Percentiles rank a stretch among this genome's conserved stretches.
Evolutionary conservation across 2,888 invertebrate species (phyloP).

Genomic region (Agonum fuliginosum): DNA sequence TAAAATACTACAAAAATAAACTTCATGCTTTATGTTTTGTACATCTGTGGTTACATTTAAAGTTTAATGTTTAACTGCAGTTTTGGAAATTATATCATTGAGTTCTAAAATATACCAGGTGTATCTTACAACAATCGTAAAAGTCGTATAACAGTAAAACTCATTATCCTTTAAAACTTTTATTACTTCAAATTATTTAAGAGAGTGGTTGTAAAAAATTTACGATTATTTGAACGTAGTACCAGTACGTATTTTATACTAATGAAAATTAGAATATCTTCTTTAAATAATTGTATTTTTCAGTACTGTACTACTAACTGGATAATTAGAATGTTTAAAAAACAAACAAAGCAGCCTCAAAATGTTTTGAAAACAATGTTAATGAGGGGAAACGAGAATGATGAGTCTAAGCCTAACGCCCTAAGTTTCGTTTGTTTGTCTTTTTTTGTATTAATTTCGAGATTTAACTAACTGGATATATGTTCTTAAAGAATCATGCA

Average conservation of each 20-base stretch:
- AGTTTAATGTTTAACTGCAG: not conserved
- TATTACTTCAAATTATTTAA: not conserved
- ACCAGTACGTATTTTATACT: too few relatives aligned
- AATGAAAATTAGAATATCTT: too few relatives aligned
- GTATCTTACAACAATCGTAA: slow-evolving; percentile 1
- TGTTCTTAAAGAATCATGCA: too few relatives aligned
- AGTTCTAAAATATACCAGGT: slow-evolving; percentile 8
- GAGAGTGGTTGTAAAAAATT: too few relatives aligned
- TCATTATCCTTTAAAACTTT: slow-evolving; percentile 4
- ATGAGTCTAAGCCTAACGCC: not conserved
- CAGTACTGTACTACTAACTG: too few relatives aligned
- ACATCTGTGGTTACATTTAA: slow-evolving; percentile 5
- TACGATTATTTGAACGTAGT: too few relatives aligned
- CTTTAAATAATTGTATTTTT: too few relatives aligned
- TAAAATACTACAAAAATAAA: not conserved
- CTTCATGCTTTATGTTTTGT: not conserved
- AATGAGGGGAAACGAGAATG: slow-evolving; percentile 7
- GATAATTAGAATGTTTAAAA: slow-evolving; percentile 2
- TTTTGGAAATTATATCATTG: slow-evolving; percentile 2
- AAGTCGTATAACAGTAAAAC: not conserved
- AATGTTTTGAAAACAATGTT: slow-evolving; percentile 5
- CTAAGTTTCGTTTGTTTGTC: not conserved
- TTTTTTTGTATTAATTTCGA: slow-evolving; percentile 7
- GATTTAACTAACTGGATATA: slow-evolving; percentile 13
- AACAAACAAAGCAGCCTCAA: not conserved